Evolutionary conservation across 2,113 vertebrate species (phyloP), one percentile per base, ranked within the genome.

Genomic region (Lipotes vexillifer): DNA sequence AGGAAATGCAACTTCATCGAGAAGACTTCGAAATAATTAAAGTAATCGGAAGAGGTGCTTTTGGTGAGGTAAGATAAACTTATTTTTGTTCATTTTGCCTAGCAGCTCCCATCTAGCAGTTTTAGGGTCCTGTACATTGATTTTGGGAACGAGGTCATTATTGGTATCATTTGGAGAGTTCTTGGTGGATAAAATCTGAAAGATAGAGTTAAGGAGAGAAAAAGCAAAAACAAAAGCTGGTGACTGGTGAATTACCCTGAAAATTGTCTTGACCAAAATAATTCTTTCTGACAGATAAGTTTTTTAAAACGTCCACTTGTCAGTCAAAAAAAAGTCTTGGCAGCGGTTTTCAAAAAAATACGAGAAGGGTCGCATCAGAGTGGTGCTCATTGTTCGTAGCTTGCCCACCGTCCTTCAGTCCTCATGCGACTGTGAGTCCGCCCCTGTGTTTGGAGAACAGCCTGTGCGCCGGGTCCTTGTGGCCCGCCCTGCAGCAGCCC

Each of bases 21-120:
- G 99, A 99, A 91, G 99, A 99, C 98, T 99, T 99, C 90, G 99
- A 99, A 97, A 99, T 99, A 29, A 99, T 99, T 93, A 99, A 99
- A 98, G 99, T 99, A 33, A 99, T 99, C 0, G 99, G 99, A 96
- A 98, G 99, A 98, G 99, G 99, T 17, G 99, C 99, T 61, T 99
- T 99, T 90, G 99, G 99, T 41, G 99, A 99, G 99, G 99, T 99
- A 98, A 99, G 98, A 81, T 15, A 2, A 6, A 5, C 29, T 17
- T 20, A 29, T 0, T 5, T 31, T 4, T 15, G 27, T 7, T 36
- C 3, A 0, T 25, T 31, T 8, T 21, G 33, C 46, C 18, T 4
- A 8, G 2, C 6, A 12, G 38, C 38, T n/a, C 33, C 31, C 38
- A 2, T 0, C 36, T 13, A 4, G 66, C 4, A 3, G 55, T 17